Evolutionary conservation across 2,113 vertebrate genomes (phyloP).

Genomic region (Oxyruncus cristatus): DNA sequence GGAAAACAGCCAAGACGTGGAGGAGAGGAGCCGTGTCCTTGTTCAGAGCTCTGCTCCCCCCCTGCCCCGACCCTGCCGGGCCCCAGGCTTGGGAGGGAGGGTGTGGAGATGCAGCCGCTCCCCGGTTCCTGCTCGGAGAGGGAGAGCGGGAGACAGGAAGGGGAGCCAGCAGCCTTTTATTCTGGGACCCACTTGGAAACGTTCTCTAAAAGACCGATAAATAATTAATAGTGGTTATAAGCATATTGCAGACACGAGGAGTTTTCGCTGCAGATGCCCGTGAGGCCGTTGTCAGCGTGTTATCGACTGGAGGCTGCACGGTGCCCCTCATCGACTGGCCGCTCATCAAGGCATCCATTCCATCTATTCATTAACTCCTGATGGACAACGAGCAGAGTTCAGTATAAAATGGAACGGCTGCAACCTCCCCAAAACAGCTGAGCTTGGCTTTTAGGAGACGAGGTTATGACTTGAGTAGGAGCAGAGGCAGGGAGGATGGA

Average conservation of each 20-base stretch:
- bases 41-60: background rate
- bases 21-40: rapidly evolving
- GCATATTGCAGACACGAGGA: background rate
- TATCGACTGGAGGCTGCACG: background rate
- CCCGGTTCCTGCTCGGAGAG: rapidly evolving
- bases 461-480: background rate
- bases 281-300: background rate
- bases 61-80: rapidly evolving
- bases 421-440: rapidly evolving
- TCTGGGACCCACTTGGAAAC: background rate
- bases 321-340: background rate
- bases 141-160: rapidly evolving
- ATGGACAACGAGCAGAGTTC: rapidly evolving
- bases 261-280: background rate
- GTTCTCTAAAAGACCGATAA: background rate
- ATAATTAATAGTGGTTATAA: background rate
- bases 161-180: background rate
- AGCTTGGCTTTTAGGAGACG: background rate
- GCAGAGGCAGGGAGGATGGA: background rate
- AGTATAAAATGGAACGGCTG: rapidly evolving
- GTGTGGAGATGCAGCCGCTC: background rate
- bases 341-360: background rate
- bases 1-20: background rate
- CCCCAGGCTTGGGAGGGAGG: rapidly evolving
- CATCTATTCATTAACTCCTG: background rate